Evolutionary conservation across 2,888 invertebrate species (phyloP).

Genomic region (Rhagonycha lutea): DNA sequence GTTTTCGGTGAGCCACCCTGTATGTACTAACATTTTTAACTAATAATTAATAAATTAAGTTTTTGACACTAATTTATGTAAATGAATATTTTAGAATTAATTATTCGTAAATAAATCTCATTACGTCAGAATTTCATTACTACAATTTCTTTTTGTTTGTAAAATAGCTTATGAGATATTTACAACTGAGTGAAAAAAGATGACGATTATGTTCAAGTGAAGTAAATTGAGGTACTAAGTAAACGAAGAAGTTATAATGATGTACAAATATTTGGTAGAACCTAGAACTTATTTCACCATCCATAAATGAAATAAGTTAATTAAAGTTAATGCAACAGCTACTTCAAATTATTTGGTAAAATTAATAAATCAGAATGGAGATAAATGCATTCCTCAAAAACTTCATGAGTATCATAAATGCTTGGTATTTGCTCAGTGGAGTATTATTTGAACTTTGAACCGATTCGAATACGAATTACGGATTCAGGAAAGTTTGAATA

Average conservation of each 20-base stretch:
- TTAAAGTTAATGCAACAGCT: constrained; percentile 32
- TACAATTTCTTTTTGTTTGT: too few relatives aligned
- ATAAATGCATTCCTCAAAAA: constrained; percentile 21
- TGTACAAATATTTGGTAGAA: constrained; percentile 33
- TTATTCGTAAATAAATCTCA: too few relatives aligned
- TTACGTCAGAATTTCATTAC: too few relatives aligned
- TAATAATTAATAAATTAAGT: too few relatives aligned
- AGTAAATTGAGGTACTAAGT: constrained; percentile 29
- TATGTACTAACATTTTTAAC: too few relatives aligned
- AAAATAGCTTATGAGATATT: constrained; percentile 6
- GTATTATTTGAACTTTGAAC: neutral
- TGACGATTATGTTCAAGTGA: constrained; percentile 24
- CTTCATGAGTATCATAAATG: neutral
- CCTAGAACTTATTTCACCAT: constrained; percentile 26
- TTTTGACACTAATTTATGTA: too few relatives aligned
- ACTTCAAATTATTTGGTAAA: constrained; percentile 29
- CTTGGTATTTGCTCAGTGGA: neutral
- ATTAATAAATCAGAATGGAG: constrained; percentile 29
- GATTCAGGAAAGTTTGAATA: neutral
- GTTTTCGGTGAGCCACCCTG: too few relatives aligned
- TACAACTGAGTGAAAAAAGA: constrained; percentile 16
- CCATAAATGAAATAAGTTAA: constrained; percentile 33
- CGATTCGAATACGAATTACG: neutral
- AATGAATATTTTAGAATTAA: too few relatives aligned
- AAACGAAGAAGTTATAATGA: constrained; percentile 31